Evolutionary conservation across 2,113 vertebrate genomes (phyloP).

Genomic region (Ciconia maguari): DNA sequence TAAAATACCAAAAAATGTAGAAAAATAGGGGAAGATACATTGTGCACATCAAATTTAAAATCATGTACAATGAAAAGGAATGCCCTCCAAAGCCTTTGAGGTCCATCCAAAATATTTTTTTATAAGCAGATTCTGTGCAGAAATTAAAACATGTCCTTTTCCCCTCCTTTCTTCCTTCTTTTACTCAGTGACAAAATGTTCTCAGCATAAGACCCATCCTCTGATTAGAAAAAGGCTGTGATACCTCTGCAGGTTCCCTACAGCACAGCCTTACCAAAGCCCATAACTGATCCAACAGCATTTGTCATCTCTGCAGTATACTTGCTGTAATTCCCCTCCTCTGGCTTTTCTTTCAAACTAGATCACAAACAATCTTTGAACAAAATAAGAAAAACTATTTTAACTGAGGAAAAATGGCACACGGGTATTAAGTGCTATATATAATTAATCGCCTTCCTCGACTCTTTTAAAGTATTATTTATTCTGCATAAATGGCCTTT

Average conservation of each 20-base stretch:
- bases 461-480: neutral
- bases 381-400: neutral
- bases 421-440: neutral
- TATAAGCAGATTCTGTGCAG: neutral
- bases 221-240: neutral
- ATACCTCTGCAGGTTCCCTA: neutral
- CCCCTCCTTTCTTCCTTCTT: neutral
- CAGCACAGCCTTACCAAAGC: neutral
- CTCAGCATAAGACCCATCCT: neutral
- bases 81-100: neutral
- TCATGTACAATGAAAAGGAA: neutral
- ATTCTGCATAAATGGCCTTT: neutral
- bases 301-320: slow-evolving; percentile 24
- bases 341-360: neutral
- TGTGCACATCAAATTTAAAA: neutral
- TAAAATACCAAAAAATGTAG: neutral
- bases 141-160: neutral
- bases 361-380: neutral
- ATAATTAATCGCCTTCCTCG: neutral
- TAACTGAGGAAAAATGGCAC: neutral
- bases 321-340: slow-evolving; percentile 21
- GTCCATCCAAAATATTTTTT: neutral
- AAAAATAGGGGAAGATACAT: neutral
- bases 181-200: neutral
- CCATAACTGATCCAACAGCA: neutral